Percentiles rank a stretch among this genome's conserved stretches.
phyloP scores from a whole-genome alignment of 2,888 invertebrate genomes.

The Spodoptera littoralis region DNA sequence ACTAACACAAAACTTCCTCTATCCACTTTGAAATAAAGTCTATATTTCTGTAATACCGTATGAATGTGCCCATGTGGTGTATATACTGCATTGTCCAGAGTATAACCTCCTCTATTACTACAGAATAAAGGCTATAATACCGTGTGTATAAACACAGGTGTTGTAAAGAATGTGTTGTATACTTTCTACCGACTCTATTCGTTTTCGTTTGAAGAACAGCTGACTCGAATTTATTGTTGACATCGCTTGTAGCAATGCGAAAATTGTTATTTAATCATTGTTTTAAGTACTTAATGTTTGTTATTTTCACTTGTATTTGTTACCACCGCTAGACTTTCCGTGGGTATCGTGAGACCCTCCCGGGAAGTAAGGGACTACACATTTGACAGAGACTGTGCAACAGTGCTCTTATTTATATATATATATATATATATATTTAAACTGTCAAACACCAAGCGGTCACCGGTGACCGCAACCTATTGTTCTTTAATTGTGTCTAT shows the following conservation, averaged over 20 bases:
- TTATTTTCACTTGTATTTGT: too few species aligned
- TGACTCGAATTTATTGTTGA: slow-evolving; percentile 49
- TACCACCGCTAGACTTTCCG: too few species aligned
- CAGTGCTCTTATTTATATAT: too few species aligned
- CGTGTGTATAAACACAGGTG: slow-evolving; percentile 24
- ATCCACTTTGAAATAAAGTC: background rate
- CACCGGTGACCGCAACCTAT: too few species aligned
- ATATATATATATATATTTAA: too few species aligned
- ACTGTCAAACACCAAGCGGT: too few species aligned
- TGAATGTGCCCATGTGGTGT: too few species aligned
- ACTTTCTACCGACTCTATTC: slow-evolving; percentile 62
- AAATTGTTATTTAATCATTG: slow-evolving; percentile 3
- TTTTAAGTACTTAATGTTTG: slow-evolving; percentile 1
- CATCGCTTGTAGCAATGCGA: slow-evolving; percentile 29
- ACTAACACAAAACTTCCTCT: slow-evolving; percentile 8
- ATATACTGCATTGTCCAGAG: too few species aligned
- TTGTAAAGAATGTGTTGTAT: slow-evolving; percentile 46
- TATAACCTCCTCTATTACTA: slow-evolving; percentile 1
- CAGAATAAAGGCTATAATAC: slow-evolving; percentile 12
- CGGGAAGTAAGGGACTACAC: too few species aligned
- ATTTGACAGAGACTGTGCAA: too few species aligned
- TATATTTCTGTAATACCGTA: slow-evolving; percentile 12
- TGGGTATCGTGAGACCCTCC: too few species aligned
- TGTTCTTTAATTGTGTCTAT: too few species aligned
- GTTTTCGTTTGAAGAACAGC: slow-evolving; percentile 63